phyloP scores from a whole-genome alignment of 2,113 vertebrate species.

The Oncorhynchus gorbuscha region DNA sequence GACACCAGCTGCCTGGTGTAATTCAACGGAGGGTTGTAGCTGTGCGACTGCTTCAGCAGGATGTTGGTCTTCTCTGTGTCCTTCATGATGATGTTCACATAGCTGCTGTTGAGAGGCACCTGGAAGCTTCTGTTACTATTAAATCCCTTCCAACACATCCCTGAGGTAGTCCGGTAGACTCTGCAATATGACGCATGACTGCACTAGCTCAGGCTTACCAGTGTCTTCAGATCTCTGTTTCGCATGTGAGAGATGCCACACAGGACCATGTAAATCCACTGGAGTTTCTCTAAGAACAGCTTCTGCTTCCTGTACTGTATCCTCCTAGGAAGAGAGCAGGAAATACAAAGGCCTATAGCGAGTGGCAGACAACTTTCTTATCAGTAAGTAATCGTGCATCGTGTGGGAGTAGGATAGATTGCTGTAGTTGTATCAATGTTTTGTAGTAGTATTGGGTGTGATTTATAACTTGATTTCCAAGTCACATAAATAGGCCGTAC shows the following conservation, averaged over 20 bases:
- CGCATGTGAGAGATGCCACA: conserved; percentile 27
- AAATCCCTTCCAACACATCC: no score
- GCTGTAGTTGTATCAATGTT: no score
- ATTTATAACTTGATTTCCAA: neutral
- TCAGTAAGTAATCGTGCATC: no score
- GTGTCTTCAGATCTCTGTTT: conserved; percentile 16
- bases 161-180: no score
- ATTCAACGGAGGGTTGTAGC: no score
- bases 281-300: conserved; percentile 7
- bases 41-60: neutral
- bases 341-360: no score
- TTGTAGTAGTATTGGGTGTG: no score
- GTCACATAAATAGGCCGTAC: neutral
- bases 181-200: neutral
- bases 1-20: no score
- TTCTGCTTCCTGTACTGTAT: conserved; percentile 3
- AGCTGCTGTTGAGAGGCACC: conserved; percentile 11
- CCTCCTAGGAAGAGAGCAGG: neutral
- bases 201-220: neutral
- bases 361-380: no score
- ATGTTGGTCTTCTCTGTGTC: conserved; percentile 4
- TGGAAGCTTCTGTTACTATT: neutral
- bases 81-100: conserved; percentile 14
- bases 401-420: no score
- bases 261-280: conserved; percentile 21